Evolutionary conservation across 1,140 invertebrate genomes (phyloP), one percentile per base, ranked within the genome.

Genomic region (Venustaconcha ellipsiformis): DNA sequence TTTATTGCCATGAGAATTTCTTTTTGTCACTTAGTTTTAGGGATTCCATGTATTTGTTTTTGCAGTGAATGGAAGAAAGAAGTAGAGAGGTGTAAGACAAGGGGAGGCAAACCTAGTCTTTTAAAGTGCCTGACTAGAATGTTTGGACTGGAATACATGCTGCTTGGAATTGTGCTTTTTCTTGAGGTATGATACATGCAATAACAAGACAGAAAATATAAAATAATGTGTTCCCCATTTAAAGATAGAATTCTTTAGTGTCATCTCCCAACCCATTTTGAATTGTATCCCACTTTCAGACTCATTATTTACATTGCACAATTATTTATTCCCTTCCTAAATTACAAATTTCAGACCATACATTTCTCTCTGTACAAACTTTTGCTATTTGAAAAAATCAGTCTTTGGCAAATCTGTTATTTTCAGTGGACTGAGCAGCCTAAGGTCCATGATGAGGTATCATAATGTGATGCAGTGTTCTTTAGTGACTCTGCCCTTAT

Each of bases 21-120:
- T 48, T 26, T 26, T 8, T 23, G 0, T 63, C 20, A 6, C 2
- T 18, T 72, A 12, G 48, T 55, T 26, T 37, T 17, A 17, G 13
- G 55, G 14, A 20, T n/a, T 57, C 2, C 56, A 14, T 57, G 26
- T 20, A 74, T 55, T 72, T 67, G 70, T 55, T 70, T 76, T 78
- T 82, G 48, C 78, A 88, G 85, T 60, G 83, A 87, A 78, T 91
- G 90, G 90, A 70, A 82, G 30, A 86, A 90, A 79, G 89, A 91
- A 83, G 1, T 89, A 13, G 74, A 80, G 20, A 87, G 85, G 68
- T 26, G 58, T 13, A 80, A 84, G 68, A 57, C 63, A 18, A 74
- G 75, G 17, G 65, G 72, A 72, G 67, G 76, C 20, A 80, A 85
- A 60, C 84, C 90, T 48, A 87, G 88, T 78, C 81, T 90, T 69